A percentile compares a stretch with the other conserved stretches of the same genome.
Conservation (phyloP, 2,888 invertebrate species). For the Rosalia funebris region DNA sequence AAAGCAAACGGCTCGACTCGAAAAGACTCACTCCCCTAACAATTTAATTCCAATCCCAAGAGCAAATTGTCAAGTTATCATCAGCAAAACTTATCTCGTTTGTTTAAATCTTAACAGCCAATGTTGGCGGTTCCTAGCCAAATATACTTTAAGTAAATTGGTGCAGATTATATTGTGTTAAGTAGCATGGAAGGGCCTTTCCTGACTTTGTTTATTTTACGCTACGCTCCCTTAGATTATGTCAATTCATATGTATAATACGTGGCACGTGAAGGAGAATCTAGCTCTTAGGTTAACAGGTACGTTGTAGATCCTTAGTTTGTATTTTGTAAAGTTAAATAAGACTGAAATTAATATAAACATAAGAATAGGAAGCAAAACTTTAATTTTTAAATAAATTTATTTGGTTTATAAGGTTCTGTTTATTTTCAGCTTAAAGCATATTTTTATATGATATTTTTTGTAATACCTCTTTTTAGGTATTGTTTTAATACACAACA, state of each 20-base stretch:
- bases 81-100: conserved; percentile 15
- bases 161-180: conserved; percentile 21
- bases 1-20: no score
- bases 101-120: conserved; percentile 20
- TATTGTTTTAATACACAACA: no score
- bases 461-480: no score
- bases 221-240: conserved; percentile 16
- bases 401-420: no score
- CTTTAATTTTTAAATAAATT: no score
- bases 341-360: no score
- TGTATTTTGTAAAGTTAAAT: no score
- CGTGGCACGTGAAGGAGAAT: background rate
- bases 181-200: conserved; percentile 19
- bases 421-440: no score
- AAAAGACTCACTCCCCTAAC: background rate
- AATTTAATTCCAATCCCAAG: background rate
- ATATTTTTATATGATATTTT: no score
- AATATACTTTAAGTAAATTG: conserved; percentile 24
- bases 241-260: conserved; percentile 23
- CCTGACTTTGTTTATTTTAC: conserved; percentile 21
- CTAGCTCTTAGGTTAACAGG: background rate
- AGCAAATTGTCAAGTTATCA: conserved; percentile 11
- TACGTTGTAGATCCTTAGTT: background rate
- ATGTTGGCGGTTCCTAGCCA: conserved; percentile 4
- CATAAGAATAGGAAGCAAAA: no score